Conservation (phyloP, 2,888 invertebrate species). For the Troilus luridus region DNA sequence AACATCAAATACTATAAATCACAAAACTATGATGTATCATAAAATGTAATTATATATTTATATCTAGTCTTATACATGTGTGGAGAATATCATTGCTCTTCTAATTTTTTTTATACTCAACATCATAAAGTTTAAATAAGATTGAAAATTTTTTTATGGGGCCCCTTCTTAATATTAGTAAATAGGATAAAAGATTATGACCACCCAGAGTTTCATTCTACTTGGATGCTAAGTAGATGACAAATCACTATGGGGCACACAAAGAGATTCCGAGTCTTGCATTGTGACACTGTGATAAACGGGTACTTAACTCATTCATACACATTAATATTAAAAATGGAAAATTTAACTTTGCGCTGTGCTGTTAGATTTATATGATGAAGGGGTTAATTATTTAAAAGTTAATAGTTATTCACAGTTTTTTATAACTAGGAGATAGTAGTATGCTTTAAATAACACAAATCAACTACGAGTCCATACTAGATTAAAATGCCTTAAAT, state of each 20-base stretch:
- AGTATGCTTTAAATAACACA: background rate
- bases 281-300: background rate
- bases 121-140: no score
- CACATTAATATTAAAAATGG: background rate
- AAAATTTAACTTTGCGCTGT: no score
- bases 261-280: background rate
- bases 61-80: no score
- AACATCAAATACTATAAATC: no score
- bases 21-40: no score
- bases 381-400: no score
- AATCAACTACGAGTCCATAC: background rate
- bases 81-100: no score
- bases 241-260: background rate
- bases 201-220: background rate
- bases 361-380: no score
- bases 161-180: background rate
- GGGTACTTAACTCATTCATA: background rate
- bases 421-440: background rate
- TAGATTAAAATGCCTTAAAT: background rate
- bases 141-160: no score
- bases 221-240: background rate
- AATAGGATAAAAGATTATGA: background rate
- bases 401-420: background rate
- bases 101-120: no score
- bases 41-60: no score